Evolutionary conservation across 2,888 invertebrate species (phyloP), one percentile per base, ranked within the genome.

Genomic region (Lepidonotus clava): DNA sequence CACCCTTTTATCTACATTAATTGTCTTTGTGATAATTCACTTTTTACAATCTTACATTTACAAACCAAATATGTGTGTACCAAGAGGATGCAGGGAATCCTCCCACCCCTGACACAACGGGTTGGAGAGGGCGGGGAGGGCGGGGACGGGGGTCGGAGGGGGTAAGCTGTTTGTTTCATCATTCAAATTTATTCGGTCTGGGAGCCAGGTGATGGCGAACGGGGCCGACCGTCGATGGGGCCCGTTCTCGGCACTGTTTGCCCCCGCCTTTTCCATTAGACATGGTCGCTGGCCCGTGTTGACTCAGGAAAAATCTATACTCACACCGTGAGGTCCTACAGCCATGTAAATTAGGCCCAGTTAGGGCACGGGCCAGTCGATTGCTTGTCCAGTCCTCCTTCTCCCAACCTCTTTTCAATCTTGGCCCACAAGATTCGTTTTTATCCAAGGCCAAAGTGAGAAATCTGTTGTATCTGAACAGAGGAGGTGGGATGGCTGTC

Each of bases 11-110:
- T 80, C 51, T 24, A 80, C 53, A 83, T 56, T 61, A 83, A 83
- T 83, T 83, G 53, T 53, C 83, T 83, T 61, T 83, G 83, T 83
- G 61, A 53, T 56, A 83, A 83, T 83, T 83, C 83, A 83, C n/a
- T n/a, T 83, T 83, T 83, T 83, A 32, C 83, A 6, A 83, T 56
- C 61, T 83, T 83, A 11, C 53, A 83, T 83, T 83, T 83, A 83
- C 83, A 83, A 36, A 83, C 83, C 83, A 83, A 83, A 83, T 83
- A 36, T 56, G 83, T 83, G 56, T 56, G 6, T 83, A 46, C 28
- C 24, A 11, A 24, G 77, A 6, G 28, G 66, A 8, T 21, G 40
- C 24, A 24, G 28, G 34, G 40, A 21, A 1, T 18, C 21, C 21
- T 41, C 8, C 24, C 76, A 1, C n/a, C 36, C 28, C 36, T 11